Evolutionary conservation across 2,888 invertebrate genomes (phyloP), one percentile per base, ranked within the genome.

Genomic region (Erpobdella octoculata): DNA sequence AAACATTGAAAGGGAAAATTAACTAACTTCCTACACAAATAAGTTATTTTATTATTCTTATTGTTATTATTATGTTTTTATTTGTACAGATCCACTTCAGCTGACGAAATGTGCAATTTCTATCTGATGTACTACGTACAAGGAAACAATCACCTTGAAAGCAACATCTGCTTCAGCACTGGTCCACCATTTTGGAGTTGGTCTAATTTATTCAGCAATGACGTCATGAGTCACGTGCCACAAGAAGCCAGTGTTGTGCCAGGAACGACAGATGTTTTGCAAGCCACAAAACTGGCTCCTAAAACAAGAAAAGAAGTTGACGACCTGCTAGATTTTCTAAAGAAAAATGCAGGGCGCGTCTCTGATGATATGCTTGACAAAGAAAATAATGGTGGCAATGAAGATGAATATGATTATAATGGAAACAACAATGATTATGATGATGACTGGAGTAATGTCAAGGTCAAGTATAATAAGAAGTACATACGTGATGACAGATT

Each of bases 151-250:
- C 74, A 77, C 31, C 72, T 79, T 69, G 61, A 74, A 6, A 69
- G 75, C 9, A 75, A 77, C 46, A 76, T 77, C 73, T 82, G 82
- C 74, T 79, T 78, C 73, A 74, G 89, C 4, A 83, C 85, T 70
- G 95, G 95, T 6, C 91, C 94, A 1, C 94, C 95, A 0, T 82
- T 82, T 76, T 94, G 90, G 83, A 89, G 89, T 82, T 95, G 95
- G 95, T 21, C 28, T 35, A 31, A 70, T 31, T 33, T 69, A 53
- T 48, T 75, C 33, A 9, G 36, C 3, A 61, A 61, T 18, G 38
- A 74, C 65, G 41, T 65, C 38, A 25, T 64, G 8, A 72, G 72
- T 15, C 58, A 71, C 35, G 70, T 72, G 21, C 76, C 76, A 4
- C 33, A 21, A 33, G 38, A 73, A 28, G 75, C 72, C 71, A 75